Evolutionary conservation across 2,797 vertebrate genomes (phyloP).

Genomic region (Pseudochirops cupreus): DNA sequence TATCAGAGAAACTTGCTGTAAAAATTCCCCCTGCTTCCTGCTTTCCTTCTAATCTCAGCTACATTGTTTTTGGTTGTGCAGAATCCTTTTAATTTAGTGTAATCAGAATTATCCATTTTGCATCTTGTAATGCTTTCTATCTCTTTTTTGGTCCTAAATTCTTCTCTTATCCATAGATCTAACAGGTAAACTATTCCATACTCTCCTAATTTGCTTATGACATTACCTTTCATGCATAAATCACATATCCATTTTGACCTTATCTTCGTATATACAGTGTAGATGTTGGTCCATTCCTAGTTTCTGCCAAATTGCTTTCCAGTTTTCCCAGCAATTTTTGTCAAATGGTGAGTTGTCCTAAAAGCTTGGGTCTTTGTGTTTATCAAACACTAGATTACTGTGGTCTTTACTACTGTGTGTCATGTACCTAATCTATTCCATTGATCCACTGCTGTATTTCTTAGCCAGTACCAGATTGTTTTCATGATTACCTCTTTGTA

Average conservation of each 20-base stretch:
- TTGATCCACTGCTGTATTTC: too few species aligned
- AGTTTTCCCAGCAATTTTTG: not conserved
- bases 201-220: not conserved
- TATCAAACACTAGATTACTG: too few species aligned
- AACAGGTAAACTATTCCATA: not conserved
- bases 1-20: not conserved
- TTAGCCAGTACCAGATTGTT: too few species aligned
- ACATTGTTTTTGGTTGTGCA: not conserved
- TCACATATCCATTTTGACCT: not conserved
- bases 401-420: too few species aligned
- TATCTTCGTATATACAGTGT: not conserved
- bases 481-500: too few species aligned
- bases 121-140: not conserved
- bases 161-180: not conserved
- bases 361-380: not conserved
- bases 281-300: not conserved
- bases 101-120: not conserved
- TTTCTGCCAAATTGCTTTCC: not conserved
- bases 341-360: not conserved
- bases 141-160: not conserved
- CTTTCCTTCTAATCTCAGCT: not conserved
- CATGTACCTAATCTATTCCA: too few species aligned
- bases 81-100: not conserved
- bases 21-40: not conserved
- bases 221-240: not conserved